Conservation (phyloP, 2,797 vertebrate species). For the Xiphorhynchus erythropygius region DNA sequence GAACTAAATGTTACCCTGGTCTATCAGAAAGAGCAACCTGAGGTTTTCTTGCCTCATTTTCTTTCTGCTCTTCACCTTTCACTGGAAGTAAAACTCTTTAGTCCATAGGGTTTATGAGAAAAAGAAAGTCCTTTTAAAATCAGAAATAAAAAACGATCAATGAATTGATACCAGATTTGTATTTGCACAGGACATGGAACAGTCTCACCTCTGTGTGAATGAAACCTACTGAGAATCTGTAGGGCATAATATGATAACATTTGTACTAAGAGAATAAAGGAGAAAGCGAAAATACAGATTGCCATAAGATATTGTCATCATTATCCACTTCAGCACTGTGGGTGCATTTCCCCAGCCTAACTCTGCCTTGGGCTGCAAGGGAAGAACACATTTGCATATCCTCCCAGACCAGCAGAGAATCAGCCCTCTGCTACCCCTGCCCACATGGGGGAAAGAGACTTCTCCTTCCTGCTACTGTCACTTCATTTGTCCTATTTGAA, state of each 20-base stretch:
- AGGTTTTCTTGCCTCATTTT: neutral
- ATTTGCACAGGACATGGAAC: neutral
- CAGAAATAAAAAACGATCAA: fast-evolving
- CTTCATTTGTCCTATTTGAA: constrained; percentile 39
- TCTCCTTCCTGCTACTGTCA: neutral
- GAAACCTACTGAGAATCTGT: neutral
- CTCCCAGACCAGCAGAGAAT: neutral
- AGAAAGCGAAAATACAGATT: neutral
- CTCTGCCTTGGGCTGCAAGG: neutral
- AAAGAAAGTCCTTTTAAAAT: neutral
- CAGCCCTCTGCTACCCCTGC: neutral
- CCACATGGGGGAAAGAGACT: neutral
- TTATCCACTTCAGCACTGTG: neutral
- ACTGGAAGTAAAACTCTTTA: neutral
- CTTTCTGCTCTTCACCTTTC: neutral
- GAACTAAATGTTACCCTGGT: neutral
- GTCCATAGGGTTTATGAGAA: neutral
- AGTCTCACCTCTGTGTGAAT: neutral
- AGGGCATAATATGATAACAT: neutral
- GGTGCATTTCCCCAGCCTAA: neutral
- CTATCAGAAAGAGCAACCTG: neutral
- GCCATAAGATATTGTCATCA: neutral
- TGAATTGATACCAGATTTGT: neutral
- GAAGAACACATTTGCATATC: neutral
- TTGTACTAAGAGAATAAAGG: neutral